Evolutionary conservation across 2,797 vertebrate genomes (phyloP).

Genomic region (Delichon dasypus): DNA sequence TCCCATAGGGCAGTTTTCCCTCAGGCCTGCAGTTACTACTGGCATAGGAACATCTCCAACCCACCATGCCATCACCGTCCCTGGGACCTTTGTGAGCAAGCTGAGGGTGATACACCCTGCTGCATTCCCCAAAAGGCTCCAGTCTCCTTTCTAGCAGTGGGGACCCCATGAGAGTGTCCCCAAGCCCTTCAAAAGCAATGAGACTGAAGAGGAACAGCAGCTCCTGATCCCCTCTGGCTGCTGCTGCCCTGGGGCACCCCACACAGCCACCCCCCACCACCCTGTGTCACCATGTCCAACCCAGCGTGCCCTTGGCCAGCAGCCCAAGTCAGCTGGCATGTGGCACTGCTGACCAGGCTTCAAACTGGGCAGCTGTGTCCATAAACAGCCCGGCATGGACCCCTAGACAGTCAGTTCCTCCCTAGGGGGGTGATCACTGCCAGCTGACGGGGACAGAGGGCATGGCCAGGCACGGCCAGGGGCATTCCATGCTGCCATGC

Average conservation of each 20-base stretch:
- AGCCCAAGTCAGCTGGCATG: neutral
- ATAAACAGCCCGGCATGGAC: neutral
- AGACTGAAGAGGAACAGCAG: neutral
- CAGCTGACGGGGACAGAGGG: neutral
- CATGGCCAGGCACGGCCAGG: accelerated
- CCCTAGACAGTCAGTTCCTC: neutral
- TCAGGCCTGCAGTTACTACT: neutral
- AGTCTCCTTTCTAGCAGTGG: neutral
- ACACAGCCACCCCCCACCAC: accelerated
- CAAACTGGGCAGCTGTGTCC: constrained; percentile 1
- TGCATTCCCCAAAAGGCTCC: neutral
- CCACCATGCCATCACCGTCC: neutral
- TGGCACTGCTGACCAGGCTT: neutral
- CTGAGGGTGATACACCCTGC: neutral
- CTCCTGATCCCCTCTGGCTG: neutral
- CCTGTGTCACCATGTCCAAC: neutral
- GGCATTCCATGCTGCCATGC: neutral
- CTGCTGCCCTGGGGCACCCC: neutral
- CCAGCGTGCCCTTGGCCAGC: neutral
- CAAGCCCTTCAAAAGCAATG: neutral
- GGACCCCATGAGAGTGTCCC: neutral
- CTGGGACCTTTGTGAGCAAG: neutral
- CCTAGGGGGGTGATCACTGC: neutral
- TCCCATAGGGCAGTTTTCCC: neutral
- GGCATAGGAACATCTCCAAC: neutral